Percentiles rank a stretch among this genome's conserved stretches.
Evolutionary conservation across 2,888 invertebrate genomes (phyloP).

Genomic region (Athripsodes cinereus): DNA sequence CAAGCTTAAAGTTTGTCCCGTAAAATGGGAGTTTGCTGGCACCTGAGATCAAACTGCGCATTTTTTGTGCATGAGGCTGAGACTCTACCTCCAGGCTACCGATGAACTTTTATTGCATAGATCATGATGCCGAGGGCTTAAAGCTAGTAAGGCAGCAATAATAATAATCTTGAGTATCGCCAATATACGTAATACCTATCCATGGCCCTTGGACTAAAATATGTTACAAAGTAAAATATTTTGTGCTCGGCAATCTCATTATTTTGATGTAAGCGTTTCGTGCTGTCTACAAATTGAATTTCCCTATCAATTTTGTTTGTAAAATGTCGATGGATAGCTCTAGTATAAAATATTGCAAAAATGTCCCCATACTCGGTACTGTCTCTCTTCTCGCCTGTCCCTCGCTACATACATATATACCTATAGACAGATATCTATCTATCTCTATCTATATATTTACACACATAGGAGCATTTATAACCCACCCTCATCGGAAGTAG

Average conservation of each 20-base stretch:
- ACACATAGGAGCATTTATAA: neutral
- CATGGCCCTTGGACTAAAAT: too few species aligned
- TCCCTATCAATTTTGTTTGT: neutral
- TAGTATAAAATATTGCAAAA: constrained; percentile 1
- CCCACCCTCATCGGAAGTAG: constrained; percentile 16
- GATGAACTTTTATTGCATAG: too few species aligned
- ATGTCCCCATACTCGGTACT: neutral
- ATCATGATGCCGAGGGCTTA: too few species aligned
- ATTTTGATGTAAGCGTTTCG: neutral
- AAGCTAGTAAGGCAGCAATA: too few species aligned
- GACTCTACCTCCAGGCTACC: too few species aligned
- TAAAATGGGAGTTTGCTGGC: too few species aligned
- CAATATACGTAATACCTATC: too few species aligned
- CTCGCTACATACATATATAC: neutral
- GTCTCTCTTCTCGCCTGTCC: neutral
- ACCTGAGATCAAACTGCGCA: too few species aligned
- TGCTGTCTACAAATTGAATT: constrained; percentile 3
- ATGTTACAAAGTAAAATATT: neutral
- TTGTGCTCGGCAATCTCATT: neutral
- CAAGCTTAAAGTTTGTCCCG: too few species aligned
- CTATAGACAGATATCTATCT: too few species aligned
- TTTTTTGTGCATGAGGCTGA: too few species aligned
- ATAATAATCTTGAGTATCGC: too few species aligned
- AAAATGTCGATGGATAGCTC: constrained; percentile 3
- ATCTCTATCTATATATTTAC: neutral